Evolutionary conservation across 2,113 vertebrate species (phyloP).

Genomic region (Chaetorhynchus papuensis): DNA sequence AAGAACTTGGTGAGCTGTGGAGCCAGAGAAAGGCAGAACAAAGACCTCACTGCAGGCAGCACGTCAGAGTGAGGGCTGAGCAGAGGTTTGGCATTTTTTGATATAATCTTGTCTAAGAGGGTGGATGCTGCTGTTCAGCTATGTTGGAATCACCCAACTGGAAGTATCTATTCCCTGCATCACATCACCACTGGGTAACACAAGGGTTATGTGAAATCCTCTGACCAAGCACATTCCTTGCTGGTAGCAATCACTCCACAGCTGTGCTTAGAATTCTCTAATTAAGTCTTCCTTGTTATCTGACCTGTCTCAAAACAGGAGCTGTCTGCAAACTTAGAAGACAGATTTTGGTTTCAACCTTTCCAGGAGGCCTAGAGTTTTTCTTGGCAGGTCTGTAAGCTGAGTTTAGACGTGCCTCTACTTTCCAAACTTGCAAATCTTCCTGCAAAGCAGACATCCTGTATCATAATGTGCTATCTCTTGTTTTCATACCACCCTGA

Average conservation of each 20-base stretch:
- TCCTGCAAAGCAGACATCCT: background rate
- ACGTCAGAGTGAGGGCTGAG: background rate
- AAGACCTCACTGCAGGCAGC: background rate
- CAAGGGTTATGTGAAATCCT: background rate
- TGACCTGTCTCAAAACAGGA: slow-evolving; percentile 1
- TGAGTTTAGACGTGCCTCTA: background rate
- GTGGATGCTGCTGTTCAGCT: background rate
- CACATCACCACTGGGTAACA: background rate
- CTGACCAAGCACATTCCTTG: background rate
- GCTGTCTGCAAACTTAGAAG: background rate
- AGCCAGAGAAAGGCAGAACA: background rate
- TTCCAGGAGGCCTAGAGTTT: background rate
- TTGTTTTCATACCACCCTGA: background rate
- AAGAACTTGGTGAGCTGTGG: background rate
- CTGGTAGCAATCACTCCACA: background rate
- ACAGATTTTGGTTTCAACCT: background rate
- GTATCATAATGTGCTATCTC: background rate
- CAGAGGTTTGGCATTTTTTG: background rate
- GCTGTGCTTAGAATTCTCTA: background rate
- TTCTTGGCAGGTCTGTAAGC: background rate
- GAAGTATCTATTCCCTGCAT: background rate
- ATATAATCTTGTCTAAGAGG: background rate
- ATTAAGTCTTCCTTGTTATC: background rate
- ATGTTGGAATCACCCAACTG: background rate
- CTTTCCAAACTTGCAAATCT: background rate